phyloP scores from a whole-genome alignment of 2,113 vertebrate species.

The Barnardius zonarius region DNA sequence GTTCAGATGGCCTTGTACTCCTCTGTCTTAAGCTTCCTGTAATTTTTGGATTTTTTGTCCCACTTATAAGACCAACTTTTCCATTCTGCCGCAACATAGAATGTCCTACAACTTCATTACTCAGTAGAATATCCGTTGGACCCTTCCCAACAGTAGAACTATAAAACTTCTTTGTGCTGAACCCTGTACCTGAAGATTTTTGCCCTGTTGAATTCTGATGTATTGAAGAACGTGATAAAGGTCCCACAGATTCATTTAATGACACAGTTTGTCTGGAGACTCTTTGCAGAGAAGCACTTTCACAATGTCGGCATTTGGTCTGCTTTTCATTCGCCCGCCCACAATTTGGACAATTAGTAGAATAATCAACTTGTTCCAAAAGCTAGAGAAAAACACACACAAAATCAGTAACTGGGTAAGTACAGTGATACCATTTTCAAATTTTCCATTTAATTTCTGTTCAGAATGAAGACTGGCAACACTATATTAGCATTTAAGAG shows the following conservation, averaged over 20 bases:
- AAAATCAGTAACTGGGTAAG: neutral
- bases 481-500: neutral
- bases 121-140: conserved; percentile 73
- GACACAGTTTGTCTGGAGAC: conserved; percentile 69
- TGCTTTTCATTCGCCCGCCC: conserved; percentile 79
- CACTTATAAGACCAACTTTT: conserved; percentile 69
- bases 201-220: conserved; percentile 79
- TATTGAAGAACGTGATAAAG: conserved; percentile 82
- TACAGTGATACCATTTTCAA: neutral
- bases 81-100: conserved; percentile 78
- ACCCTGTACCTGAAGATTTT: conserved; percentile 74
- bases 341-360: conserved; percentile 79
- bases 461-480: neutral
- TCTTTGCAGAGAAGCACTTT: conserved; percentile 69
- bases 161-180: conserved; percentile 83
- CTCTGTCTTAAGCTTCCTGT: conserved; percentile 74
- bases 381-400: conserved; percentile 55
- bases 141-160: conserved; percentile 72
- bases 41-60: conserved; percentile 73
- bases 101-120: conserved; percentile 71
- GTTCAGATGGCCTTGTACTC: conserved; percentile 74
- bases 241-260: conserved; percentile 70
- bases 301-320: conserved; percentile 81
- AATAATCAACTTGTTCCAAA: conserved; percentile 74
- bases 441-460: neutral